Conservation (phyloP, 37 sponge, comb jelly and placozoan genomes). For the Oscarella lobularis region DNA sequence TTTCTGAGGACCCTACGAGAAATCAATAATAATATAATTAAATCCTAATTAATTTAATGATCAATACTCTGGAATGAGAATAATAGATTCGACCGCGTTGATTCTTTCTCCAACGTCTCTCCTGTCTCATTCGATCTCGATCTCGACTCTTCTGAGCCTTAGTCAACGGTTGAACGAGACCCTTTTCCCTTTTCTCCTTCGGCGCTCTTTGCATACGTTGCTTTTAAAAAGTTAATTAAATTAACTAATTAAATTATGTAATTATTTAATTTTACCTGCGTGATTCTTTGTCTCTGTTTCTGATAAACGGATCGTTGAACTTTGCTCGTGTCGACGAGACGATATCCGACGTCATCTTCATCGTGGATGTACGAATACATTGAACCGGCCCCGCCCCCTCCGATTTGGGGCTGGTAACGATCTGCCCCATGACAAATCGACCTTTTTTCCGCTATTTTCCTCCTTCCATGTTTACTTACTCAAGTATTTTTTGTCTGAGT, state of each 20-base stretch:
- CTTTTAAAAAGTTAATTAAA: too few species aligned
- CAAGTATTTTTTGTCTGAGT: constrained; percentile 49
- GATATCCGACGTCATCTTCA: constrained; percentile 74
- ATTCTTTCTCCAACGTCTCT: constrained; percentile 25
- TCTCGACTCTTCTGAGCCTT: constrained; percentile 4
- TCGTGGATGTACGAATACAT: constrained; percentile 66
- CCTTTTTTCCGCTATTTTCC: too few species aligned
- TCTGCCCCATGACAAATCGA: too few species aligned
- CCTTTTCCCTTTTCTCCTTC: constrained; percentile 55
- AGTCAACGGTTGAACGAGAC: constrained; percentile 28
- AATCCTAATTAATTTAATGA: too few species aligned
- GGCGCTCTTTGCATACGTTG: constrained; percentile 13
- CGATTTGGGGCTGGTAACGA: constrained; percentile 10
- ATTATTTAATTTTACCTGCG: too few species aligned
- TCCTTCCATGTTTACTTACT: constrained; percentile 44
- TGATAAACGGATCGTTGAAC: constrained; percentile 41
- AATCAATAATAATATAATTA: too few species aligned
- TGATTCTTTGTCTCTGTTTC: constrained; percentile 25
- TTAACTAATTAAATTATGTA: too few species aligned
- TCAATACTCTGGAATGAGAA: too few species aligned
- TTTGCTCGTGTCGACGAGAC: constrained; percentile 72
- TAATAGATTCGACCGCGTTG: constrained; percentile 6
- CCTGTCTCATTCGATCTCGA: constrained; percentile 37
- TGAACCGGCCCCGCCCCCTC: constrained; percentile 49
- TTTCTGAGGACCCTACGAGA: constrained; percentile 32